Evolutionary conservation across 2,797 vertebrate genomes (phyloP).

Genomic region (Eidolon dupreanum): DNA sequence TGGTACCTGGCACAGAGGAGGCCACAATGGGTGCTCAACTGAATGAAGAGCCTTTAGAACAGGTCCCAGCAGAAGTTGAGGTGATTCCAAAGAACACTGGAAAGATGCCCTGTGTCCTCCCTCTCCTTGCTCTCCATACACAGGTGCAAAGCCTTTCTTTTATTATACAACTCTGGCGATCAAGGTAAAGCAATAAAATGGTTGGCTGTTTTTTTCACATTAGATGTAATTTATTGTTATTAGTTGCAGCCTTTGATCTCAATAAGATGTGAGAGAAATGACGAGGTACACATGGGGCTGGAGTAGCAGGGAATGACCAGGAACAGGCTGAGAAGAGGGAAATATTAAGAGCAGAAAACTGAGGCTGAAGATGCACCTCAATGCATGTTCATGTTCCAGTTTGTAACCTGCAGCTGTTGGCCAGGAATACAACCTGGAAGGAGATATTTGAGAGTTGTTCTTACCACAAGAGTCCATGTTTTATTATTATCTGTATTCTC

Average conservation of each 20-base stretch:
- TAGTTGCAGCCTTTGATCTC: background rate
- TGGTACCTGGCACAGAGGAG: background rate
- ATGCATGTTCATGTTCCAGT: background rate
- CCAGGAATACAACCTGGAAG: background rate
- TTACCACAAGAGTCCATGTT: background rate
- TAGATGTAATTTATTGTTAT: background rate
- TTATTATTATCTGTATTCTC: background rate
- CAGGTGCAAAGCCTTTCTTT: background rate
- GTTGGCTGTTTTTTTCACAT: background rate
- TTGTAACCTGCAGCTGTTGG: background rate
- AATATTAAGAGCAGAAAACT: background rate
- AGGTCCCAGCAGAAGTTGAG: background rate
- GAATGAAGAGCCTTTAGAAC: background rate
- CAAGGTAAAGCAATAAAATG: background rate
- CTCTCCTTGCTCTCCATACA: accelerated
- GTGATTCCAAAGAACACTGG: background rate
- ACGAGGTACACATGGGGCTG: background rate
- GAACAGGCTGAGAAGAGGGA: background rate
- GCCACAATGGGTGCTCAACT: background rate
- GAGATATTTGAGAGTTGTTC: background rate
- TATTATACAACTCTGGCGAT: background rate
- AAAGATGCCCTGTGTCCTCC: background rate
- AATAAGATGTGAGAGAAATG: background rate
- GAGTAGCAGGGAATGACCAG: background rate
- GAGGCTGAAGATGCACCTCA: no score